These are phyloP conservation scores for Gnatocerus cornutus DNA, from an alignment of 2,888 invertebrate genomes.

Conservation along the genomic window DNA sequence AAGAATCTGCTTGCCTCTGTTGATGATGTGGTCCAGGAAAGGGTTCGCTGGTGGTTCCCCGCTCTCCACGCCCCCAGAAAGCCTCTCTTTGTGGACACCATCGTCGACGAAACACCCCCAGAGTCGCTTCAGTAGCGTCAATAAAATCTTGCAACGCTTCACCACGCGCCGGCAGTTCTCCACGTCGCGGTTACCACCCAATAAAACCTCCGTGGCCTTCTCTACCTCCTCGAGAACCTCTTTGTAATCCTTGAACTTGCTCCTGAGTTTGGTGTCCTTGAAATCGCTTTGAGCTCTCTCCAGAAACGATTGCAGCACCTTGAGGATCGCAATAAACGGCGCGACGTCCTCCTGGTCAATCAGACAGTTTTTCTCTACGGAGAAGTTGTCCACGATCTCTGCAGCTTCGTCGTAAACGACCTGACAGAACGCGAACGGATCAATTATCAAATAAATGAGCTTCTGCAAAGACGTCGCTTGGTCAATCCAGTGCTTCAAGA, in stretches of 20 bases:
- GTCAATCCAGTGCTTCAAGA: conserved; percentile 76
- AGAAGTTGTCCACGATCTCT: conserved; percentile 49
- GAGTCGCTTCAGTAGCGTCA: conserved; percentile 57
- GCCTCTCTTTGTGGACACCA: too few relatives aligned
- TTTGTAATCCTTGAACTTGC: conserved; percentile 52
- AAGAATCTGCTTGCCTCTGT: conserved; percentile 63
- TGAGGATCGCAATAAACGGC: conserved; percentile 54
- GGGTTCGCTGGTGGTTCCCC: conserved; percentile 43
- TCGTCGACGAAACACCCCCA: conserved; percentile 57
- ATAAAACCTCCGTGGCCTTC: conserved; percentile 56
- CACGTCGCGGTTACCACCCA: conserved; percentile 50
- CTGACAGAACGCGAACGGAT: conserved; percentile 76
- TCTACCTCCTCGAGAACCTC: conserved; percentile 61
- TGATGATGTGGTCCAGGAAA: conserved; percentile 60
- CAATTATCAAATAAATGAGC: conserved; percentile 78
- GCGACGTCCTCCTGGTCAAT: conserved; percentile 38
- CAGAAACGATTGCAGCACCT: conserved; percentile 57
- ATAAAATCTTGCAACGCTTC: conserved; percentile 63
- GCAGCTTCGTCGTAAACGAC: conserved; percentile 60
- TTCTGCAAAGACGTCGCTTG: conserved; percentile 76
- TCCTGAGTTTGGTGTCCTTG: conserved; percentile 47
- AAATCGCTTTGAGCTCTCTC: conserved; percentile 50
- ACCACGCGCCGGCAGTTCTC: conserved; percentile 56
- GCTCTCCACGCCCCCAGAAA: background rate
- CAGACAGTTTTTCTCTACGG: too few relatives aligned